Evolutionary conservation across 2,113 vertebrate species (phyloP).

Genomic region (Pluvialis apricaria): DNA sequence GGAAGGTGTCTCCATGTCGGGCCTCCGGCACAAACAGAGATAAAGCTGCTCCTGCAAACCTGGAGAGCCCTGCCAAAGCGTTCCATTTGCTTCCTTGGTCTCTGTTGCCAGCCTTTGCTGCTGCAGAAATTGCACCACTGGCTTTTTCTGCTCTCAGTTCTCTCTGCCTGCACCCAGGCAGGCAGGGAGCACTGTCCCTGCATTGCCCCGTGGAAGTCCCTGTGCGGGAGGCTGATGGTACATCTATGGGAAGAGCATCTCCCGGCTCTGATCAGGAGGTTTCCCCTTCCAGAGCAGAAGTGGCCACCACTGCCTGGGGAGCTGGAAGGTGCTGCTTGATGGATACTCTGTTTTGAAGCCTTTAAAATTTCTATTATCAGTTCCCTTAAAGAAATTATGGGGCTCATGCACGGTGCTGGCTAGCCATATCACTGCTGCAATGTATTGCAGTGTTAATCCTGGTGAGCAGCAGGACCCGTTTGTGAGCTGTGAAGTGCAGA

Average conservation of each 20-base stretch:
- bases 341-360: neutral
- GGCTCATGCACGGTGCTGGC: neutral
- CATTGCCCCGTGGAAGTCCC: neutral
- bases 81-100: no score
- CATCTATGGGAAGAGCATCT: neutral
- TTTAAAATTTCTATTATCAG: neutral
- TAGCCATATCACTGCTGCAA: neutral
- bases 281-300: neutral
- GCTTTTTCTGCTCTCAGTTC: neutral
- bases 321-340: neutral
- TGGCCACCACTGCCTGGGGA: neutral
- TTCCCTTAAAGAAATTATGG: neutral
- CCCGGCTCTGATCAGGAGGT: neutral
- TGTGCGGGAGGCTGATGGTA: fast-evolving
- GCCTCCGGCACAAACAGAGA: neutral
- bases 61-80: fast-evolving
- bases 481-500: neutral
- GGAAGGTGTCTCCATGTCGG: neutral
- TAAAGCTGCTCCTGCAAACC: neutral
- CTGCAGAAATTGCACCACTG: neutral
- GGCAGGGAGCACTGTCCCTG: neutral
- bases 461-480: neutral
- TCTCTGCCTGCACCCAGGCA: no score
- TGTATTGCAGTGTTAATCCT: neutral
- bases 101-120: neutral